These are phyloP conservation scores for Trididemnum clinides DNA, from an alignment of 23 tunicate genomes.

Conservation along the genomic window DNA sequence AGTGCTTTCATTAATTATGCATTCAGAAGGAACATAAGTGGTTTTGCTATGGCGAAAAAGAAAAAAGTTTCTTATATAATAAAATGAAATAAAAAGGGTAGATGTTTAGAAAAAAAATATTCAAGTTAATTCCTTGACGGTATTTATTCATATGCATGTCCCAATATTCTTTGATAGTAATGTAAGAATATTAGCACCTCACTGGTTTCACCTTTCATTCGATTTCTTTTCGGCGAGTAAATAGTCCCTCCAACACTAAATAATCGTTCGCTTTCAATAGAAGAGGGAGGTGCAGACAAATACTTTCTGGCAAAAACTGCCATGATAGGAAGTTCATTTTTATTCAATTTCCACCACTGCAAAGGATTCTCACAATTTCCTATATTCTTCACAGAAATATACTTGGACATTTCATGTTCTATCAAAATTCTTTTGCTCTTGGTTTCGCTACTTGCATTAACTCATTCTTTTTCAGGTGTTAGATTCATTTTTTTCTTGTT, in stretches of 20 bases:
- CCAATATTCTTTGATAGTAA: neutral
- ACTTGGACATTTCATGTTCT: neutral
- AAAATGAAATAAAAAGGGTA: too few relatives aligned
- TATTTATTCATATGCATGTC: too few relatives aligned
- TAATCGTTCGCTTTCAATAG: constrained; percentile 33
- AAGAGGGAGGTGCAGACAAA: constrained; percentile 23
- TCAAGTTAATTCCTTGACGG: too few relatives aligned
- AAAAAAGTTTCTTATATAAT: too few relatives aligned
- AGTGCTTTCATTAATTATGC: too few relatives aligned
- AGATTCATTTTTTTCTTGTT: neutral
- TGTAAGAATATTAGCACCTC: constrained; percentile 29
- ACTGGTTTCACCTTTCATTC: constrained; percentile 1
- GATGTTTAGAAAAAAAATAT: too few relatives aligned
- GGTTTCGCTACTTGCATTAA: neutral
- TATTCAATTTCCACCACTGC: constrained; percentile 29
- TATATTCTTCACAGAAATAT: neutral
- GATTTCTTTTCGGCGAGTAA: constrained; percentile 12
- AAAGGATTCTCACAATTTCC: neutral
- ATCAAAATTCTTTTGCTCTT: too few relatives aligned
- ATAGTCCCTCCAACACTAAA: constrained; percentile 30
- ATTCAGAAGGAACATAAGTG: too few relatives aligned
- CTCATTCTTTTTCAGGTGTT: neutral
- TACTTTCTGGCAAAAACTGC: neutral
- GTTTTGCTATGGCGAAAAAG: too few relatives aligned
- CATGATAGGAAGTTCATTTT: neutral